Evolutionary conservation across 2,113 vertebrate genomes (phyloP).

Genomic region (Engraulis encrasicolus): DNA sequence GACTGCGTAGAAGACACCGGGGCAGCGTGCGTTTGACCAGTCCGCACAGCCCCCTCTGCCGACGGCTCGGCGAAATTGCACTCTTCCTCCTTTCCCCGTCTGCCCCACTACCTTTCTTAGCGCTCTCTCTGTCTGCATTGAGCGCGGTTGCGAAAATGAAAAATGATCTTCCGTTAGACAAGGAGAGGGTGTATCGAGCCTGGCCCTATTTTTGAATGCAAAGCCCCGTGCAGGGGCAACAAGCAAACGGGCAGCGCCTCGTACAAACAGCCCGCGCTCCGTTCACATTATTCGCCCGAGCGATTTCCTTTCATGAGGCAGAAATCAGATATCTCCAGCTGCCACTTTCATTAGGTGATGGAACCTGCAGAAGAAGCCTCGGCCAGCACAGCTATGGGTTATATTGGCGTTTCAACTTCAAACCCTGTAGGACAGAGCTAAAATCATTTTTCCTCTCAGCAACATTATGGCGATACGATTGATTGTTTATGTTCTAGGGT

Average conservation of each 20-base stretch:
- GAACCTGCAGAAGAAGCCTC: neutral
- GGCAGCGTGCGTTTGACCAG: neutral
- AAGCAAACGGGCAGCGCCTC: neutral
- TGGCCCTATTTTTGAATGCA: conserved; percentile 15
- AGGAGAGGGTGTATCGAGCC: conserved; percentile 15
- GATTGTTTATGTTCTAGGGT: neutral
- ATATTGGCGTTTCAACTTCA: neutral
- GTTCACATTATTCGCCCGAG: conserved; percentile 5
- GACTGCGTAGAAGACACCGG: neutral
- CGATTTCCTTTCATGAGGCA: conserved; percentile 10
- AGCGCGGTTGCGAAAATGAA: conserved; percentile 9
- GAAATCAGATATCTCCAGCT: conserved; percentile 16
- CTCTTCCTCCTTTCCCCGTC: conserved; percentile 19
- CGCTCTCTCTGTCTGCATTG: conserved; percentile 1
- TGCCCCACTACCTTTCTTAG: neutral
- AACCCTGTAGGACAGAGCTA: conserved; percentile 10
- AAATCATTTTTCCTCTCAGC: neutral
- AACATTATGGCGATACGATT: neutral
- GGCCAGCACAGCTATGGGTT: neutral
- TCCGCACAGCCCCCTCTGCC: conserved; percentile 48
- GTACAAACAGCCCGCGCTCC: conserved; percentile 7
- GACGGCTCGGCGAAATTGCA: conserved; percentile 16
- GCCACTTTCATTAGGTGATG: conserved; percentile 15
- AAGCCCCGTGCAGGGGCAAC: neutral
- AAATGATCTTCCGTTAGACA: conserved; percentile 23